Evolutionary conservation across 2,888 invertebrate species (phyloP).

Genomic region (Eledona agricola): DNA sequence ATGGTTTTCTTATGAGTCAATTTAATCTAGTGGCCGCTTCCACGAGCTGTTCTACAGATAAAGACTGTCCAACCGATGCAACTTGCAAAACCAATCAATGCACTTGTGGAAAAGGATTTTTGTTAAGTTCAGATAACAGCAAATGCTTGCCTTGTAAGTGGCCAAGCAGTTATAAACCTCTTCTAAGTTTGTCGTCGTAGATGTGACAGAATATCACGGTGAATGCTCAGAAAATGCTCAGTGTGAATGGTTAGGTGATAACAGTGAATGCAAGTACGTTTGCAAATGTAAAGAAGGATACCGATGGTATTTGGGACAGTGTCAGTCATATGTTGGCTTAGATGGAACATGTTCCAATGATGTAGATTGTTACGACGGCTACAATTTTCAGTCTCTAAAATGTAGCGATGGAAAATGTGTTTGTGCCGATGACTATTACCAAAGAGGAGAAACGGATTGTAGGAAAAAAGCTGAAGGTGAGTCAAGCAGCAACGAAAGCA

Average conservation of each 20-base stretch:
- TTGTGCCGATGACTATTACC: constrained; percentile 45
- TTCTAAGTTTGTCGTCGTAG: constrained; percentile 13
- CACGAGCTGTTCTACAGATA: not conserved
- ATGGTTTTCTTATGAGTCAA: constrained; percentile 1
- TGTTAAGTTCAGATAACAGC: constrained; percentile 1
- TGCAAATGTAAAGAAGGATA: constrained; percentile 43
- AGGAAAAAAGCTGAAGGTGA: constrained; percentile 37
- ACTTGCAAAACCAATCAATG: constrained; percentile 1
- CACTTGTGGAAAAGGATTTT: constrained; percentile 3
- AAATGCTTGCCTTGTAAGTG: constrained; percentile 22
- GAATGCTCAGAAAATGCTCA: constrained; percentile 41
- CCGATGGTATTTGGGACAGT: constrained; percentile 48
- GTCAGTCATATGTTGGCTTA: constrained; percentile 41
- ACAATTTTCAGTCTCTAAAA: constrained; percentile 42
- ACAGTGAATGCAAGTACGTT: constrained; percentile 40
- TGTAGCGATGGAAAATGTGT: constrained; percentile 41
- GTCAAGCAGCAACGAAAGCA: too few relatives aligned
- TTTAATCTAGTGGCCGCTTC: not conserved
- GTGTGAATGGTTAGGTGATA: constrained; percentile 46
- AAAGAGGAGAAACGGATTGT: constrained; percentile 44
- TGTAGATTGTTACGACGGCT: constrained; percentile 43
- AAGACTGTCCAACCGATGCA: not conserved
- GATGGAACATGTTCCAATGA: constrained; percentile 38
- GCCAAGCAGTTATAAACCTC: not conserved
- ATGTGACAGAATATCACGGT: constrained; percentile 43